A percentile compares a stretch with the other conserved stretches of the same genome.
Evolutionary conservation across 2,888 invertebrate species (phyloP).

Genomic region (Ctena decussata): DNA sequence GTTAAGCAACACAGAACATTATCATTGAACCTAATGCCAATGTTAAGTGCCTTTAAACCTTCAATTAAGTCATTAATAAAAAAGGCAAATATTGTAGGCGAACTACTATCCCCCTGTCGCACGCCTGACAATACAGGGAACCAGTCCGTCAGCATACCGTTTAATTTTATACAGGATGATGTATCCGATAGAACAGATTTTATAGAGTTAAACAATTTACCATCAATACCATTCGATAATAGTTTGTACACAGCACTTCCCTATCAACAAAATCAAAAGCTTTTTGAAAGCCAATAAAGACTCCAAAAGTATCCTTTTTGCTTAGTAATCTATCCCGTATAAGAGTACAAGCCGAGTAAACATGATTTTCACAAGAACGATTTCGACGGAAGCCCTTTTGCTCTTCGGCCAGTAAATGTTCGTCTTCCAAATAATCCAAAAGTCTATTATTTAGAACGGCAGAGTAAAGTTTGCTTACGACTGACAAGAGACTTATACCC

Average conservation of each 20-base stretch:
- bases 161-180: constrained; percentile 11
- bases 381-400: constrained; percentile 45
- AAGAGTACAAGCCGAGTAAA: constrained; percentile 34
- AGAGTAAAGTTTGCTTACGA: constrained; percentile 48
- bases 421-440: constrained; percentile 11
- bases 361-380: constrained; percentile 51
- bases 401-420: constrained; percentile 37
- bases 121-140: constrained; percentile 20
- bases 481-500: constrained; percentile 42
- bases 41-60: constrained; percentile 8
- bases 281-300: neutral
- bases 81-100: constrained; percentile 43
- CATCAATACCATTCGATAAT: neutral
- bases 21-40: constrained; percentile 19
- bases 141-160: constrained; percentile 37
- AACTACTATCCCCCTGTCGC: constrained; percentile 30
- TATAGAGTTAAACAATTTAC: constrained; percentile 7
- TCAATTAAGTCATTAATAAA: constrained; percentile 33
- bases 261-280: constrained; percentile 10
- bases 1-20: constrained; percentile 21
- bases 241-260: neutral
- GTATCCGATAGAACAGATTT: neutral
- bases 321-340: neutral
- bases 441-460: constrained; percentile 33
- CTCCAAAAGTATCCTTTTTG: too few species aligned